A percentile compares a stretch with the other conserved stretches of the same genome.
Evolutionary conservation across 2,888 invertebrate genomes (phyloP).

Genomic region (Stenodera caucasica): DNA sequence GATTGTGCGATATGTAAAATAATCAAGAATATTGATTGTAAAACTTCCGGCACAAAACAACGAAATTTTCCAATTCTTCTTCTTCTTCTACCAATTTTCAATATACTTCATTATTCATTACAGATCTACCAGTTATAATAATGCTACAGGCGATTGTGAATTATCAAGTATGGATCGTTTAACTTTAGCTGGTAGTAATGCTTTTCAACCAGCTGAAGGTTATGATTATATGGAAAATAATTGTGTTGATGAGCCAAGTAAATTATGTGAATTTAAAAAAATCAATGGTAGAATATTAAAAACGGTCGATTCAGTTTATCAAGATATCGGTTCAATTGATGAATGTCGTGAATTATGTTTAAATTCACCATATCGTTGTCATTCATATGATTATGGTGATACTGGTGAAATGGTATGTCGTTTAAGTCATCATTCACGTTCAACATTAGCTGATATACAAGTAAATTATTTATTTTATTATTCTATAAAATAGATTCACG

Average conservation of each 20-base stretch:
- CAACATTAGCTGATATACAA: conserved; percentile 86
- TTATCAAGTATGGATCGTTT: conserved; percentile 90
- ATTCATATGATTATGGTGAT: conserved; percentile 92
- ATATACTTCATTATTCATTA: conserved; percentile 32
- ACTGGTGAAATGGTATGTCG: conserved; percentile 93
- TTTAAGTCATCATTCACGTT: conserved; percentile 86
- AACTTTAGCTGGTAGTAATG: conserved; percentile 79
- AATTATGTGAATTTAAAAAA: conserved; percentile 91
- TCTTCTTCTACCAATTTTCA: background rate
- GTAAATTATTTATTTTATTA: conserved; percentile 58
- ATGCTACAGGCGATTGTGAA: conserved; percentile 81
- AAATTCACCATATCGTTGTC: conserved; percentile 87
- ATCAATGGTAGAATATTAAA: conserved; percentile 85
- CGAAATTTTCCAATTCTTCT: background rate
- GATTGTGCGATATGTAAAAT: conserved; percentile 48
- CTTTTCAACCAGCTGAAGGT: conserved; percentile 62
- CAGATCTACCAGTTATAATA: conserved; percentile 91
- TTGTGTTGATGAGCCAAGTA: conserved; percentile 92
- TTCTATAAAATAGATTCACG: background rate
- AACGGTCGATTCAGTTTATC: conserved; percentile 91
- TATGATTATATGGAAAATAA: conserved; percentile 89
- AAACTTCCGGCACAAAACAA: background rate
- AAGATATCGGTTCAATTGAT: conserved; percentile 83
- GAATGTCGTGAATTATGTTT: conserved; percentile 88
- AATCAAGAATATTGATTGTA: background rate